phyloP scores from a whole-genome alignment of 2,797 vertebrate species.

The Tiaroga cobitis region DNA sequence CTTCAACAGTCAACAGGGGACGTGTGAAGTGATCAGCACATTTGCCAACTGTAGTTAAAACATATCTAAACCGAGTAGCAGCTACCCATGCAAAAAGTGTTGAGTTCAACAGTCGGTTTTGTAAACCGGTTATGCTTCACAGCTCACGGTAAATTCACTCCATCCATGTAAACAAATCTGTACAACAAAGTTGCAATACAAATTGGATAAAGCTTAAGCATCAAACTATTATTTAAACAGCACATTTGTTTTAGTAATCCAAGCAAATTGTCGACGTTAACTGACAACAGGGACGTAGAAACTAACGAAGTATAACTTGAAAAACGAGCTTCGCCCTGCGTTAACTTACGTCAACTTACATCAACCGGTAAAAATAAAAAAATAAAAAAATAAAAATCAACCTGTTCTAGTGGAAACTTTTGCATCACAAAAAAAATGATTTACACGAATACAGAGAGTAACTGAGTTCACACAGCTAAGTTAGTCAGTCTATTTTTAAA shows the following conservation, averaged over 20 bases:
- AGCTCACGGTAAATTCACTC: conserved; percentile 38
- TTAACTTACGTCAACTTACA: background rate
- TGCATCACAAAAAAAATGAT: background rate
- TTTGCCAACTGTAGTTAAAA: background rate
- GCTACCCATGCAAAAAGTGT: background rate
- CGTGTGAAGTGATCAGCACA: conserved; percentile 8
- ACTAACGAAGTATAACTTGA: conserved; percentile 16
- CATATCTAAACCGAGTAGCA: background rate
- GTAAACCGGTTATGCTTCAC: background rate
- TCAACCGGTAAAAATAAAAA: background rate
- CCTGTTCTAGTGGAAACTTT: background rate
- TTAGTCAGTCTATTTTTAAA: background rate
- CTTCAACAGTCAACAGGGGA: background rate
- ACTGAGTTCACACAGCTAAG: background rate
- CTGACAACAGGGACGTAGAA: background rate
- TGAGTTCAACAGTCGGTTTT: background rate
- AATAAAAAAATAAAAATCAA: background rate
- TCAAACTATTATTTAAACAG: background rate
- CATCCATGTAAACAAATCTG: conserved; percentile 49
- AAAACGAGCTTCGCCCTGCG: conserved; percentile 39
- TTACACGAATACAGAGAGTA: background rate
- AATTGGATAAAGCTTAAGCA: background rate
- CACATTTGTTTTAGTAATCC: background rate
- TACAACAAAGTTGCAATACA: background rate
- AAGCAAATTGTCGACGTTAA: background rate